phyloP scores from a whole-genome alignment of 2,888 invertebrate genomes.

The Ophioninae sp. region DNA sequence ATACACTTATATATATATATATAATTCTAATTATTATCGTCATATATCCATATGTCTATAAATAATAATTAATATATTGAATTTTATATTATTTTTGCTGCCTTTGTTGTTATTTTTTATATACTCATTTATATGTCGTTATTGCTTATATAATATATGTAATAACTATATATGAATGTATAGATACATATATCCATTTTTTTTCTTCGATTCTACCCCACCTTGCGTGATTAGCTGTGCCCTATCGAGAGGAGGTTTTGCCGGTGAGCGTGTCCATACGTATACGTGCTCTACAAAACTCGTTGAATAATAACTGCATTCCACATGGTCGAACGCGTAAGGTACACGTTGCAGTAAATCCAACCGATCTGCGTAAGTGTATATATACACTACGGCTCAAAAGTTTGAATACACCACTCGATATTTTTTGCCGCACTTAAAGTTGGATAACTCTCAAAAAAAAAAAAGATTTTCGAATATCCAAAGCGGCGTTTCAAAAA shows the following conservation, averaged over 20 bases:
- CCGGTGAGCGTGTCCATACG: slow-evolving; percentile 70
- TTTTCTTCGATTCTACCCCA: not conserved
- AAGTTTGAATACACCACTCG: too few species aligned
- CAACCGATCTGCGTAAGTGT: slow-evolving; percentile 68
- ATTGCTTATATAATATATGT: not conserved
- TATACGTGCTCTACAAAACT: slow-evolving; percentile 62
- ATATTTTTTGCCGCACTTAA: too few species aligned
- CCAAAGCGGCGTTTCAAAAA: too few species aligned
- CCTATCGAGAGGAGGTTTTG: slow-evolving; percentile 17
- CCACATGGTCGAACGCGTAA: slow-evolving; percentile 63
- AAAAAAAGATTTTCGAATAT: too few species aligned
- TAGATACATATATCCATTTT: not conserved
- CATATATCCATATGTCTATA: too few species aligned
- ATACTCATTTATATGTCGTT: not conserved
- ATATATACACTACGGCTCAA: too few species aligned
- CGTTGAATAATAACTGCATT: slow-evolving; percentile 77
- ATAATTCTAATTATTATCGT: too few species aligned
- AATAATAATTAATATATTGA: not conserved
- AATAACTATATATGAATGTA: too few species aligned
- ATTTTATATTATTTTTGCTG: too few species aligned
- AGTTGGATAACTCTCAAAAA: too few species aligned
- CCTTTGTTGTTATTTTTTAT: not conserved
- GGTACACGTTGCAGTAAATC: slow-evolving; percentile 51
- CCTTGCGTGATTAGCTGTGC: slow-evolving; percentile 6
- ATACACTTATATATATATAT: too few species aligned